These are phyloP conservation scores for Dromococcyx pavoninus DNA, from an alignment of 2,797 vertebrate genomes.

Conservation along the genomic window DNA sequence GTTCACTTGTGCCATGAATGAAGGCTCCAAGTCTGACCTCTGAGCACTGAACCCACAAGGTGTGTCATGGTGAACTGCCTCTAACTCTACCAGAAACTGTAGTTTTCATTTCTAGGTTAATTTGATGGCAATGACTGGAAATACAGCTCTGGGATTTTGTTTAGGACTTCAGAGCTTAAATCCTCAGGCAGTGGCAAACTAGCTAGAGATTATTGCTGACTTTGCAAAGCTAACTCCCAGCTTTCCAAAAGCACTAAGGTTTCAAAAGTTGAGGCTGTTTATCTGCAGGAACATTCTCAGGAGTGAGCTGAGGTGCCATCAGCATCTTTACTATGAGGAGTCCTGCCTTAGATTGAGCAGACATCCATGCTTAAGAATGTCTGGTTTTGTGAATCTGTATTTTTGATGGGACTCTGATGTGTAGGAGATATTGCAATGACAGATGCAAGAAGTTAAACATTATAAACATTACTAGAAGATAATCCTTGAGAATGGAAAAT, in stretches of 20 bases:
- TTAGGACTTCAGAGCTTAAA: not conserved
- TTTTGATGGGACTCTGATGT: not conserved
- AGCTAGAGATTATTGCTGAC: not conserved
- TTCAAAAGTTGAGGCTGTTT: not conserved
- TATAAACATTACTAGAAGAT: not conserved
- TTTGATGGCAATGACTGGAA: not conserved
- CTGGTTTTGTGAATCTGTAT: not conserved
- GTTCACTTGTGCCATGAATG: not conserved
- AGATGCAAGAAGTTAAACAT: not conserved
- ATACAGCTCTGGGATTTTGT: not conserved
- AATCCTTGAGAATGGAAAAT: not conserved
- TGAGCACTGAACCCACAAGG: not conserved
- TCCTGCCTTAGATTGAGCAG: not conserved
- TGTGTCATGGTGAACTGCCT: not conserved
- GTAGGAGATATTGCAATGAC: not conserved
- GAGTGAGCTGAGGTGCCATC: not conserved
- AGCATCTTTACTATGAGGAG: not conserved
- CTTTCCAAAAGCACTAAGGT: not conserved
- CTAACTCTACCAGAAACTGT: not conserved
- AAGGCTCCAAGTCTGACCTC: not conserved
- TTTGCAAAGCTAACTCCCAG: not conserved
- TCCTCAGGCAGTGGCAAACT: not conserved
- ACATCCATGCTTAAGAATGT: not conserved
- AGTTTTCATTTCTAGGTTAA: not conserved
- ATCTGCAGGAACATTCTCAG: not conserved